A percentile compares a stretch with the other conserved stretches of the same genome.
Evolutionary conservation across 2,797 vertebrate species (phyloP).

Genomic region (Glossophaga mutica): DNA sequence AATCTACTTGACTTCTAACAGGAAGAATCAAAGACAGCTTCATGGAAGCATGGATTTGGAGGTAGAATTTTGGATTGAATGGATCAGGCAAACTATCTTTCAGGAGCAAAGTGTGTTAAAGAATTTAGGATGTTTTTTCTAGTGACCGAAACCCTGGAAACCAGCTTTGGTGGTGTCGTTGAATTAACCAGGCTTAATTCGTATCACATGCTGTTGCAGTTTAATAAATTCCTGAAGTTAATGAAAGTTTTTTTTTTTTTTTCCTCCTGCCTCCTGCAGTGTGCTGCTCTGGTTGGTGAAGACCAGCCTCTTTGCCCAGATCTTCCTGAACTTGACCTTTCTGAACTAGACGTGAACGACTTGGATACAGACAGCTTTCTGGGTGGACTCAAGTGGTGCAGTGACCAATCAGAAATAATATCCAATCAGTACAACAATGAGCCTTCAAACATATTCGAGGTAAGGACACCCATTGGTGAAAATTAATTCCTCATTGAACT

Average conservation of each 20-base stretch:
- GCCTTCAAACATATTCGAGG: constrained; percentile 96
- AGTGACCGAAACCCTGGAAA: constrained; percentile 52
- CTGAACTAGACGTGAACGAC: constrained; percentile 98
- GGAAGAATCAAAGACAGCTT: neutral
- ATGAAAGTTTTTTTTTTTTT: constrained; percentile 56
- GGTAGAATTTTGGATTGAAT: neutral
- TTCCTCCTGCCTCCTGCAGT: constrained; percentile 83
- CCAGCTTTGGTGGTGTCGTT: constrained; percentile 45
- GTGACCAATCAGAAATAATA: constrained; percentile 99
- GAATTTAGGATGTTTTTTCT: constrained; percentile 31
- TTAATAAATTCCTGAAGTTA: constrained; percentile 79
- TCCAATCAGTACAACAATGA: constrained; percentile 98
- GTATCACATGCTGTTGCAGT: constrained; percentile 73
- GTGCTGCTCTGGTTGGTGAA: constrained; percentile 99
- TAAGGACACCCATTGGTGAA: constrained; percentile 80
- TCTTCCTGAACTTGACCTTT: constrained; percentile 98
- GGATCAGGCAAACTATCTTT: neutral
- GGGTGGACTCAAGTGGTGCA: constrained; percentile 99
- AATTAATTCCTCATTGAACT: neutral
- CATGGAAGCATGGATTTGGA: neutral
- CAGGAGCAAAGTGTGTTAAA: constrained; percentile 11
- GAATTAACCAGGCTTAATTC: constrained; percentile 76
- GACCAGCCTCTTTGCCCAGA: constrained; percentile 99
- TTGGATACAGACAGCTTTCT: constrained; percentile 98
- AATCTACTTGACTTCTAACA: neutral